phyloP scores from a whole-genome alignment of 2,113 vertebrate species.

The Dipodomys spectabilis region DNA sequence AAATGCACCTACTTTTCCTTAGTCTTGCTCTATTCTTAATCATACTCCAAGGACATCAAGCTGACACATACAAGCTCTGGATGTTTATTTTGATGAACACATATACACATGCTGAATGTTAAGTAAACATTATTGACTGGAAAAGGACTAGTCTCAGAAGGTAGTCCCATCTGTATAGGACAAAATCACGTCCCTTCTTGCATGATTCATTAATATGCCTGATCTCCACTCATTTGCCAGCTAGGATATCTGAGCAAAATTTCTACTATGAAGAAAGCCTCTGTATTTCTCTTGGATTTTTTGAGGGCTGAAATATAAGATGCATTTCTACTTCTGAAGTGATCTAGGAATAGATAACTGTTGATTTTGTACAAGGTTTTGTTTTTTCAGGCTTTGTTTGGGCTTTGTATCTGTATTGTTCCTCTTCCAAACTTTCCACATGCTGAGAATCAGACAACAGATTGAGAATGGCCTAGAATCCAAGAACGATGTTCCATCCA shows the following conservation, averaged over 20 bases:
- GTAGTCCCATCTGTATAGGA: not conserved
- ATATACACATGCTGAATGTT: not conserved
- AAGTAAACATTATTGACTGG: not conserved
- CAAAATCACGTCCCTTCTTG: slow-evolving; percentile 22
- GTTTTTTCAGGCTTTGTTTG: not conserved
- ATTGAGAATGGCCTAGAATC: not conserved
- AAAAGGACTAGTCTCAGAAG: not conserved
- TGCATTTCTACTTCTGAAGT: not conserved
- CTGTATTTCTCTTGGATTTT: not conserved
- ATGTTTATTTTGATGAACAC: not conserved
- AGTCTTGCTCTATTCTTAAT: slow-evolving; percentile 30
- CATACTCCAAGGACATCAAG: slow-evolving; percentile 31
- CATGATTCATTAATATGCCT: not conserved
- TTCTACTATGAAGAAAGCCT: not conserved
- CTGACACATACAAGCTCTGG: not conserved
- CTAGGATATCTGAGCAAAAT: not conserved
- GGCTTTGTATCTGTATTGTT: not conserved
- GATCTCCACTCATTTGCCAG: not conserved
- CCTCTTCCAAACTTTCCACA: not conserved
- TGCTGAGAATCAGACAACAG: not conserved
- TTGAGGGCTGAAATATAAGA: not conserved
- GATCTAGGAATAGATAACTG: not conserved
- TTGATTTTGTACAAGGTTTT: slow-evolving; percentile 24
- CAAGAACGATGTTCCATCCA: not conserved
- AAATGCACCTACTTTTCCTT: not conserved